Conservation (phyloP, 2,797 vertebrate genomes). For the Catharus ustulatus region DNA sequence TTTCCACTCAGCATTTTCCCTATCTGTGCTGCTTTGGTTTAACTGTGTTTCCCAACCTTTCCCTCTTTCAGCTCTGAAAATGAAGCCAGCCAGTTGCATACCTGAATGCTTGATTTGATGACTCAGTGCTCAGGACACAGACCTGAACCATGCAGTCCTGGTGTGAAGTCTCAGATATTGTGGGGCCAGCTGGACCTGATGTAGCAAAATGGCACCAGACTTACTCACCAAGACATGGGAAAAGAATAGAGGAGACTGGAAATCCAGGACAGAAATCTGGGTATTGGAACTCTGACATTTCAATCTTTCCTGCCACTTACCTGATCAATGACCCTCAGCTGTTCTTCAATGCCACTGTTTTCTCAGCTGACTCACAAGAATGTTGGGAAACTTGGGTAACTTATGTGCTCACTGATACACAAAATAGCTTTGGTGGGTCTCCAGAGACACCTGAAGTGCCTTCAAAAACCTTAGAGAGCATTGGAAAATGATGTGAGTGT, state of each 20-base stretch:
- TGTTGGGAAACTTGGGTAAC: not conserved
- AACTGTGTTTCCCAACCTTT: not conserved
- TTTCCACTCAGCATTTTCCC: not conserved
- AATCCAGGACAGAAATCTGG: not conserved
- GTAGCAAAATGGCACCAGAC: not conserved
- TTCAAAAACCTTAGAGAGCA: not conserved
- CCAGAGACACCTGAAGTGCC: not conserved
- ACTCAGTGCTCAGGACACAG: not conserved
- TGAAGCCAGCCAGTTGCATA: not conserved
- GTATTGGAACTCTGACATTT: not conserved
- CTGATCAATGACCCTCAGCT: not conserved
- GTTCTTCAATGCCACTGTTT: not conserved
- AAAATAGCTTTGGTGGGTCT: not conserved
- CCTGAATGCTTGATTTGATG: not conserved
- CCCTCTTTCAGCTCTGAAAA: not conserved
- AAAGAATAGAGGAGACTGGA: not conserved
- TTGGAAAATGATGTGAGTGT: not conserved
- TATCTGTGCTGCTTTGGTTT: not conserved
- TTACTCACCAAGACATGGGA: accelerated
- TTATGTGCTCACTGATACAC: not conserved
- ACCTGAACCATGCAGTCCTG: not conserved
- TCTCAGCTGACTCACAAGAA: not conserved
- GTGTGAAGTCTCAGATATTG: not conserved
- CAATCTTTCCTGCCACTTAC: not conserved
- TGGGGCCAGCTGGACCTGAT: not conserved